phyloP scores from a whole-genome alignment of 2,888 invertebrate species.

The Rugalucina vietnamica region DNA sequence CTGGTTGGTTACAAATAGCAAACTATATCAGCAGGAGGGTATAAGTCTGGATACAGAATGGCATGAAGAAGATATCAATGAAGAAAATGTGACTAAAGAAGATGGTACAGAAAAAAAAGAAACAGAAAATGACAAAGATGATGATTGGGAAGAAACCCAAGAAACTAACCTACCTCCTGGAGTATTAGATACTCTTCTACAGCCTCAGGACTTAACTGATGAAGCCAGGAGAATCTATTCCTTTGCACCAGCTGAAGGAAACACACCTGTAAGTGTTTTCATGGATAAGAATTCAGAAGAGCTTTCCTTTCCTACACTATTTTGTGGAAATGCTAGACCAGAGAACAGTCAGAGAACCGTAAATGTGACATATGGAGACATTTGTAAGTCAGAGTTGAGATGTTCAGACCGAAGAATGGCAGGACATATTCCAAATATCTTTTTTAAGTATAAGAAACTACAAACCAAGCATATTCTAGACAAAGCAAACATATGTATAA shows the following conservation, averaged over 20 bases:
- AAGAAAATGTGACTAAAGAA: not conserved
- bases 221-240: too few relatives aligned
- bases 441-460: constrained; percentile 51
- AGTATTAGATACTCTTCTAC: not conserved
- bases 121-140: not conserved
- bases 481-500: constrained; percentile 6
- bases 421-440: constrained; percentile 38
- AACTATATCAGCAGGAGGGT: not conserved
- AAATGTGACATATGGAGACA: constrained; percentile 36
- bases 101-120: not conserved
- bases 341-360: constrained; percentile 36
- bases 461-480: constrained; percentile 40
- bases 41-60: too few relatives aligned
- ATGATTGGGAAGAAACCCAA: not conserved
- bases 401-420: constrained; percentile 43
- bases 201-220: not conserved
- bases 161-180: not conserved
- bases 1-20: not conserved
- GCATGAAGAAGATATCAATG: not conserved
- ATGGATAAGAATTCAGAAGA: constrained; percentile 43
- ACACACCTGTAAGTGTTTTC: constrained; percentile 56
- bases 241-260: too few relatives aligned
- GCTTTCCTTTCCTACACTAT: constrained; percentile 51
- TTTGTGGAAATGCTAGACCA: constrained; percentile 44
- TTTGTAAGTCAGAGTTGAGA: constrained; percentile 47